Percentiles rank a stretch among this genome's conserved stretches.
phyloP scores from a whole-genome alignment of 2,113 vertebrate species.

The Marmota flaviventris region DNA sequence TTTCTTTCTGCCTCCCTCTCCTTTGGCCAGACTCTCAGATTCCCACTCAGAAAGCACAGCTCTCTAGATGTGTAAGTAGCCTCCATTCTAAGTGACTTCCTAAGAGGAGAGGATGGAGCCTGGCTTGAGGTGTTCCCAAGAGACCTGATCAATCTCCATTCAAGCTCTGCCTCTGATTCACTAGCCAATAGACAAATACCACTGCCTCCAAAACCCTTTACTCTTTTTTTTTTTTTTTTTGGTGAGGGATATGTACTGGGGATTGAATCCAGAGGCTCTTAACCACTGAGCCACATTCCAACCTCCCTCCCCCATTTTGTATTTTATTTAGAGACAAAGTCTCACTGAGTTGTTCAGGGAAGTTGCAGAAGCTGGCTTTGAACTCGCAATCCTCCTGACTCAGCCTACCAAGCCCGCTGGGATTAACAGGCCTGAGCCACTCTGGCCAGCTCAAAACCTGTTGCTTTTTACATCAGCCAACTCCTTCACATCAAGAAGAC shows the following conservation, averaged over 20 bases:
- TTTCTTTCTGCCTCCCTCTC: background rate
- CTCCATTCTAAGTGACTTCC: background rate
- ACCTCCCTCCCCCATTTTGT: too few species aligned
- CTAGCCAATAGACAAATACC: background rate
- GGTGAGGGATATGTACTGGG: too few species aligned
- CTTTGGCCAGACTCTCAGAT: background rate
- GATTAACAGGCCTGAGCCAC: too few species aligned
- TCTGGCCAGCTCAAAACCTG: too few species aligned
- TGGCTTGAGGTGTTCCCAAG: too few species aligned
- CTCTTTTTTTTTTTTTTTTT: background rate
- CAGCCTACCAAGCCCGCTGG: too few species aligned
- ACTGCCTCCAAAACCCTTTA: background rate
- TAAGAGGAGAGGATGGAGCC: background rate
- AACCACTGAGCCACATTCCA: too few species aligned
- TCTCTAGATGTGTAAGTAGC: background rate
- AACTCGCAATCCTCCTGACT: too few species aligned
- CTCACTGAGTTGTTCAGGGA: too few species aligned
- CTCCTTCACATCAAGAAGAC: background rate
- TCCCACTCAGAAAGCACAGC: background rate
- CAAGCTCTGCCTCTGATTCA: background rate
- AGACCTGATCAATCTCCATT: background rate
- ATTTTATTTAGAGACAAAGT: too few species aligned
- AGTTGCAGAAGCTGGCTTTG: too few species aligned
- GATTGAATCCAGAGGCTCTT: too few species aligned
- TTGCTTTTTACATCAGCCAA: background rate